Conservation (phyloP, 2,888 invertebrate genomes). For the Lomographa bimaculata region DNA sequence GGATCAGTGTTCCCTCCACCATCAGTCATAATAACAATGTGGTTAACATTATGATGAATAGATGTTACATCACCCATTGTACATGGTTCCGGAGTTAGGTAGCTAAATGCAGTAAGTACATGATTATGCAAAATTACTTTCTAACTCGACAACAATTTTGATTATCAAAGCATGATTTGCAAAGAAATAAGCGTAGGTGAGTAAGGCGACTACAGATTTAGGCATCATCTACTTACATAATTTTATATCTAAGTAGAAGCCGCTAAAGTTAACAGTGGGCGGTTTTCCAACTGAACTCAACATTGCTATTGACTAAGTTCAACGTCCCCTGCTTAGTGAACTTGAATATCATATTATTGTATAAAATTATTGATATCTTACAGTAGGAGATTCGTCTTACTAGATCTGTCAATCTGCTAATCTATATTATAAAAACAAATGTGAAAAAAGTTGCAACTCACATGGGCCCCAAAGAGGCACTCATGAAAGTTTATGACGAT, state of each 20-base stretch:
- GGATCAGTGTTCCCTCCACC: constrained; percentile 23
- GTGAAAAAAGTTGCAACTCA: too few species aligned
- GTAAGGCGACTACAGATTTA: constrained; percentile 25
- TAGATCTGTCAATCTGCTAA: too few species aligned
- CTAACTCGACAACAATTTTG: constrained; percentile 40
- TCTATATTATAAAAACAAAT: too few species aligned
- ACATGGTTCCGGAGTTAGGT: constrained; percentile 43
- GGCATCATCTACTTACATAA: constrained; percentile 30
- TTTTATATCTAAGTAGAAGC: constrained; percentile 15
- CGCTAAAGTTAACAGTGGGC: constrained; percentile 3
- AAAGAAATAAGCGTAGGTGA: constrained; percentile 16
- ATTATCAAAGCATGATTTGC: constrained; percentile 23
- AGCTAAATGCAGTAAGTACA: constrained; percentile 34
- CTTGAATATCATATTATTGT: too few species aligned
- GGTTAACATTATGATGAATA: constrained; percentile 38
- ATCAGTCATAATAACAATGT: constrained; percentile 25
- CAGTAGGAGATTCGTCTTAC: too few species aligned
- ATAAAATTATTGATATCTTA: too few species aligned
- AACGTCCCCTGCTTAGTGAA: constrained; percentile 4
- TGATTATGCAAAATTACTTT: constrained; percentile 59
- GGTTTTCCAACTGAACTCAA: constrained; percentile 32
- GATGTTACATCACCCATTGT: constrained; percentile 60
- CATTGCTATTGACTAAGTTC: constrained; percentile 37
- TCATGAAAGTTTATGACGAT: too few species aligned
- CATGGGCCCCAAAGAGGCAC: too few species aligned